These are phyloP conservation scores for Leptonema lineaticorne DNA, from an alignment of 1,140 invertebrate genomes.

Conservation along the genomic window DNA sequence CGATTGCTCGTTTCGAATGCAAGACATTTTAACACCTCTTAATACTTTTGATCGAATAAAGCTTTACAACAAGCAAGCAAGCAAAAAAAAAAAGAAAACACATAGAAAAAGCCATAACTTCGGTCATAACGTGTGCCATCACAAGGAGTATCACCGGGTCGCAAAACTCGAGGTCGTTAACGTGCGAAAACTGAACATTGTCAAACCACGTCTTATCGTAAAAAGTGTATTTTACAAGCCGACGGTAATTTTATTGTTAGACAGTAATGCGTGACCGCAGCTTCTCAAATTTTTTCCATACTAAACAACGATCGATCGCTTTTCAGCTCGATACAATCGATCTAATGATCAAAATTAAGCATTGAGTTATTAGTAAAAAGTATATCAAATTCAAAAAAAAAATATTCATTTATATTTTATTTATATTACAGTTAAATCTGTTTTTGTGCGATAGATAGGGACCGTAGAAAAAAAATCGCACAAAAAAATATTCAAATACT, in stretches of 20 bases:
- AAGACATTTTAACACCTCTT: slow-evolving; percentile 5
- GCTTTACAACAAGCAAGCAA: background rate
- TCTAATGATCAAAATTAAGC: no score
- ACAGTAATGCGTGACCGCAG: slow-evolving; percentile 12
- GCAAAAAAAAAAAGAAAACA: slow-evolving; percentile 18
- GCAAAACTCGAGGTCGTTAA: slow-evolving; percentile 28
- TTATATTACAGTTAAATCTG: no score
- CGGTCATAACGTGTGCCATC: slow-evolving; percentile 30
- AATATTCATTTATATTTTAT: no score
- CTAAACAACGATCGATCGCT: no score
- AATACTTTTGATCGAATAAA: background rate
- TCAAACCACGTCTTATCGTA: slow-evolving; percentile 40
- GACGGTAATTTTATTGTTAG: slow-evolving; percentile 30
- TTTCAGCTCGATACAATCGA: no score
- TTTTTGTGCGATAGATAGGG: no score
- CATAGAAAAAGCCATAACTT: slow-evolving; percentile 37
- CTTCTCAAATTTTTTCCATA: slow-evolving; percentile 24
- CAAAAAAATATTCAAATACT: no score
- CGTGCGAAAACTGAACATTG: slow-evolving; percentile 27
- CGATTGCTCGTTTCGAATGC: background rate
- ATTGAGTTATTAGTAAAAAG: no score
- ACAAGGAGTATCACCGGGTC: slow-evolving; percentile 40
- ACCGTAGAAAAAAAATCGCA: no score
- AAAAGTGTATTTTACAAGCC: slow-evolving; percentile 37
- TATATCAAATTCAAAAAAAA: no score